These are phyloP conservation scores for Spatula clypeata DNA, from an alignment of 2,797 vertebrate species.

Conservation along the genomic window DNA sequence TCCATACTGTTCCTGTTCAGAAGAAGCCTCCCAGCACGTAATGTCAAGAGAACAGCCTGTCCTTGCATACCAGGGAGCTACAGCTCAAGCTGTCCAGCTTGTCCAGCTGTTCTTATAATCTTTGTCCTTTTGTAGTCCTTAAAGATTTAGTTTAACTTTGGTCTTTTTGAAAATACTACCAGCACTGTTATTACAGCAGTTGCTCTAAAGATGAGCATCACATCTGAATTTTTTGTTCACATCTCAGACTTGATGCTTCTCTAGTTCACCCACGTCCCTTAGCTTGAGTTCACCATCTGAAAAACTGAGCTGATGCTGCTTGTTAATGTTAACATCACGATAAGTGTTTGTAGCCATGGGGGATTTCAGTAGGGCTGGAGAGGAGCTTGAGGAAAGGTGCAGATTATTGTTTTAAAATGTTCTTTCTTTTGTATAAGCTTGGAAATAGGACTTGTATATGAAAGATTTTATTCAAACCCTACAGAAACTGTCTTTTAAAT, in stretches of 20 bases:
- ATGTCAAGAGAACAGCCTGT: not conserved
- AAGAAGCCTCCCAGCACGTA: not conserved
- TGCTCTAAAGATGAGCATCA: not conserved
- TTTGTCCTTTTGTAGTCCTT: not conserved
- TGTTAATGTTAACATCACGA: rapidly evolving
- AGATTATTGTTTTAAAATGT: not conserved
- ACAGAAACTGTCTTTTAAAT: not conserved
- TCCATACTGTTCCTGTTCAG: not conserved
- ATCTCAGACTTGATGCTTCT: not conserved
- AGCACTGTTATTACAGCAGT: not conserved
- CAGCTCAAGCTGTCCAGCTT: not conserved
- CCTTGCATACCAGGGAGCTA: not conserved
- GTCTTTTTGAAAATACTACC: not conserved
- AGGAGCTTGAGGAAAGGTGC: not conserved
- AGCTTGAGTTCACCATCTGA: not conserved
- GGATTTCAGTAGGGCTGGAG: not conserved
- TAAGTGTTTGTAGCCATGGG: not conserved
- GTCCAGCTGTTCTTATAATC: not conserved
- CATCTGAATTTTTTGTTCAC: not conserved
- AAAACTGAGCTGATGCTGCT: not conserved
- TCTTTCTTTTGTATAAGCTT: not conserved
- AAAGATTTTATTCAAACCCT: not conserved
- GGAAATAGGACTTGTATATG: not conserved
- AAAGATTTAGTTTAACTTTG: not conserved
- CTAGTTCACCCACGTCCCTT: not conserved